These are phyloP conservation scores for Myotis pilosus DNA, from an alignment of 2,797 vertebrate species.

Conservation along the genomic window DNA sequence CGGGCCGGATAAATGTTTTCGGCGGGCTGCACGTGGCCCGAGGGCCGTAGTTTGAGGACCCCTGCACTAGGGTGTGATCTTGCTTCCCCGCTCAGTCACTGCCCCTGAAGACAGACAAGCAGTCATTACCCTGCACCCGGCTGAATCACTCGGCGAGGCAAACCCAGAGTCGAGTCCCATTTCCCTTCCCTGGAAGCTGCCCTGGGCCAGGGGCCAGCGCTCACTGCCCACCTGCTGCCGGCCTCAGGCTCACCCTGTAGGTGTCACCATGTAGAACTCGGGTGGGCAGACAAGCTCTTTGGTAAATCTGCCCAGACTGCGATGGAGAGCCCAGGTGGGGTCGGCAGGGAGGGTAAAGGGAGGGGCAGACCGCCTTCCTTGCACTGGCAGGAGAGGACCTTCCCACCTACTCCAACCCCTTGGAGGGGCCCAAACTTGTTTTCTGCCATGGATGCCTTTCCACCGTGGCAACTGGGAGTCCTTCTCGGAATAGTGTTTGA, in stretches of 20 bases:
- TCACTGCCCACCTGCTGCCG: not conserved
- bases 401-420: not conserved
- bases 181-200: not conserved
- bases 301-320: not conserved
- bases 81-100: not conserved
- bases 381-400: not conserved
- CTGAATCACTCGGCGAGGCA: constrained; percentile 19
- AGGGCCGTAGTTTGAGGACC: too few species aligned
- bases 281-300: not conserved
- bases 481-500: not conserved
- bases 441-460: not conserved
- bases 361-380: not conserved
- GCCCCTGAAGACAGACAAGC: constrained; percentile 15
- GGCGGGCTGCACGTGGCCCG: too few species aligned
- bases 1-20: too few species aligned
- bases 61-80: not conserved
- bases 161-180: not conserved
- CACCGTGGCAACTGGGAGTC: not conserved
- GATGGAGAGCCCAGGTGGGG: not conserved
- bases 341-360: not conserved
- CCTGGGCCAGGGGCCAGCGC: not conserved
- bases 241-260: not conserved
- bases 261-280: not conserved
- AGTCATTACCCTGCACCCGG: constrained; percentile 49
- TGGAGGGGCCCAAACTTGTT: not conserved